These are phyloP conservation scores for Marmota monax DNA, from an alignment of 2,113 vertebrate genomes.

Conservation along the genomic window DNA sequence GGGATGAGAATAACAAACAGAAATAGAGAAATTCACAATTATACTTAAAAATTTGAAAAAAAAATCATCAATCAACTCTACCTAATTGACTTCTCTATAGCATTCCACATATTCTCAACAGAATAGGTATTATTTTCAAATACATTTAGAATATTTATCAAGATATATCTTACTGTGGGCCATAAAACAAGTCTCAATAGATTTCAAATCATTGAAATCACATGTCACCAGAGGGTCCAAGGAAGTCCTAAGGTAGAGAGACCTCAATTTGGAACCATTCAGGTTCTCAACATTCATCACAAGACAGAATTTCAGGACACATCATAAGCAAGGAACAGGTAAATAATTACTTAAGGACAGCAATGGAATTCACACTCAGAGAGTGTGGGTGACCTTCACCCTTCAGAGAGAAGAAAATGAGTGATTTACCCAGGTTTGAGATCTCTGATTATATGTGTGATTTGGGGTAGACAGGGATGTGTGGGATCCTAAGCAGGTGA, in stretches of 20 bases:
- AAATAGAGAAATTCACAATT: neutral
- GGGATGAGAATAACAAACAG: neutral
- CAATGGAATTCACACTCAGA: no score
- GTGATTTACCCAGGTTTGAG: neutral
- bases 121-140: neutral
- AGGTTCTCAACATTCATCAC: neutral
- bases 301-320: neutral
- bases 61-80: neutral
- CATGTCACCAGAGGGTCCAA: neutral
- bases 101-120: neutral
- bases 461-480: no score
- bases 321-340: neutral
- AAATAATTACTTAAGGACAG: neutral
- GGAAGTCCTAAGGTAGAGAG: neutral
- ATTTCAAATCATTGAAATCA: neutral
- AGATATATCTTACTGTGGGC: neutral
- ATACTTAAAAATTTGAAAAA: neutral
- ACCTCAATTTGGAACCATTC: neutral
- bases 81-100: neutral
- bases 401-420: neutral
- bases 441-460: neutral
- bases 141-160: neutral
- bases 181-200: neutral
- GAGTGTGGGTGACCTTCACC: no score
- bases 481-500: no score